Evolutionary conservation across 2,888 invertebrate genomes (phyloP).

Genomic region (Ormyrus rosae): DNA sequence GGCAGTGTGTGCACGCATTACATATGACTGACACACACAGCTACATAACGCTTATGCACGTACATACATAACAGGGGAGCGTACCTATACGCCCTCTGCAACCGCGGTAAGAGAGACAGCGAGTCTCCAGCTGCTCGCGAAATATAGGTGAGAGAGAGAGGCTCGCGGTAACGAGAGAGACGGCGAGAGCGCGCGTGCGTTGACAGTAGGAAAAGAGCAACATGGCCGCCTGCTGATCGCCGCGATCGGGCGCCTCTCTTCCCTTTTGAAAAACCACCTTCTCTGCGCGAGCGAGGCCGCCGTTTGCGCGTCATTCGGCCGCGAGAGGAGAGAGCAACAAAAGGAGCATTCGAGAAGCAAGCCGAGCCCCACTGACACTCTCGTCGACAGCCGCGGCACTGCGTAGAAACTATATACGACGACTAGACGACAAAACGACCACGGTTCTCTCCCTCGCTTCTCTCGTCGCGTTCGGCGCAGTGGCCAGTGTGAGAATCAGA

Average conservation of each 20-base stretch:
- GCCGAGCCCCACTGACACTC: too few species aligned
- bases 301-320: conserved; percentile 55
- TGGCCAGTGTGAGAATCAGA: conserved; percentile 34
- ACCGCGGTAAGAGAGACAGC: conserved; percentile 59
- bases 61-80: not conserved
- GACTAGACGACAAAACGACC: too few species aligned
- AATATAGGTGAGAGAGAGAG: not conserved
- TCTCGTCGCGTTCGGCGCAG: not conserved
- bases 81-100: conserved; percentile 52
- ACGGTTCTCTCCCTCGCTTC: too few species aligned
- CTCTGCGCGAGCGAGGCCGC: conserved; percentile 5
- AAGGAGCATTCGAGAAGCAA: not conserved
- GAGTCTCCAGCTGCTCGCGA: conserved; percentile 30
- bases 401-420: too few species aligned
- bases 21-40: not conserved
- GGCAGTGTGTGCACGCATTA: not conserved
- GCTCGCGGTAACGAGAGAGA: too few species aligned
- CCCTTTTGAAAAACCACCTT: conserved; percentile 17
- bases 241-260: conserved; percentile 46
- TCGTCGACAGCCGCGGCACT: too few species aligned
- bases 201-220: conserved; percentile 66
- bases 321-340: not conserved
- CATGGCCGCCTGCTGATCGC: conserved; percentile 74
- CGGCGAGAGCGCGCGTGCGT: conserved; percentile 12
- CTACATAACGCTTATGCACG: not conserved